phyloP scores from a whole-genome alignment of 2,888 invertebrate genomes.

The Perithous albicinctus region DNA sequence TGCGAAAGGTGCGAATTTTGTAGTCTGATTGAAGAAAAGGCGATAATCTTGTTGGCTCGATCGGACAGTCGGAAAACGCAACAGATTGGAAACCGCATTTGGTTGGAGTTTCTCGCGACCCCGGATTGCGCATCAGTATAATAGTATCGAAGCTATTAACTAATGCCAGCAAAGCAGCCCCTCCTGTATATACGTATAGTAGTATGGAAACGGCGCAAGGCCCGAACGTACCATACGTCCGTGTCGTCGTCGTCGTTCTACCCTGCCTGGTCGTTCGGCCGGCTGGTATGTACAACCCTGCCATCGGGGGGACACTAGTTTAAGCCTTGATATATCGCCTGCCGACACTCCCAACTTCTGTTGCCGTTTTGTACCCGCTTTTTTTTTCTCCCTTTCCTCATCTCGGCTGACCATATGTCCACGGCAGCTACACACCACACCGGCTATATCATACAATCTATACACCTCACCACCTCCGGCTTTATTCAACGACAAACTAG shows the following conservation, averaged over 20 bases:
- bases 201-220: slow-evolving; percentile 69
- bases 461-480: slow-evolving; percentile 17
- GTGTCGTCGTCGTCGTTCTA: slow-evolving; percentile 72
- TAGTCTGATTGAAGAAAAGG: slow-evolving; percentile 32
- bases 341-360: slow-evolving; percentile 85
- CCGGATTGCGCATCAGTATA: slow-evolving; percentile 71
- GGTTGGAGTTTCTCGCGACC: slow-evolving; percentile 75
- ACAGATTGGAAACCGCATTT: slow-evolving; percentile 85
- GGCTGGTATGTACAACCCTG: slow-evolving; percentile 69
- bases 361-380: slow-evolving; percentile 83
- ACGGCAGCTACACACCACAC: slow-evolving; percentile 76
- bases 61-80: slow-evolving; percentile 79
- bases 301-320: slow-evolving; percentile 78
- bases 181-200: slow-evolving; percentile 15
- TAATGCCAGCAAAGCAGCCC: slow-evolving; percentile 78
- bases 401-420: slow-evolving; percentile 81
- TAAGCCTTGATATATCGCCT: slow-evolving; percentile 85
- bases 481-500: slow-evolving; percentile 7
- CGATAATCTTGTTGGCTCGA: slow-evolving; percentile 58
- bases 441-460: slow-evolving; percentile 40
- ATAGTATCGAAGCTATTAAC: slow-evolving; percentile 81
- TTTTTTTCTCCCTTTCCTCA: slow-evolving; percentile 74
- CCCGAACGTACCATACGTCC: slow-evolving; percentile 80
- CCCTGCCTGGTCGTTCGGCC: slow-evolving; percentile 49
- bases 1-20: slow-evolving; percentile 31